Evolutionary conservation across 2,113 vertebrate genomes (phyloP), one percentile per base, ranked within the genome.

Genomic region (Callochromis pleurospilus): DNA sequence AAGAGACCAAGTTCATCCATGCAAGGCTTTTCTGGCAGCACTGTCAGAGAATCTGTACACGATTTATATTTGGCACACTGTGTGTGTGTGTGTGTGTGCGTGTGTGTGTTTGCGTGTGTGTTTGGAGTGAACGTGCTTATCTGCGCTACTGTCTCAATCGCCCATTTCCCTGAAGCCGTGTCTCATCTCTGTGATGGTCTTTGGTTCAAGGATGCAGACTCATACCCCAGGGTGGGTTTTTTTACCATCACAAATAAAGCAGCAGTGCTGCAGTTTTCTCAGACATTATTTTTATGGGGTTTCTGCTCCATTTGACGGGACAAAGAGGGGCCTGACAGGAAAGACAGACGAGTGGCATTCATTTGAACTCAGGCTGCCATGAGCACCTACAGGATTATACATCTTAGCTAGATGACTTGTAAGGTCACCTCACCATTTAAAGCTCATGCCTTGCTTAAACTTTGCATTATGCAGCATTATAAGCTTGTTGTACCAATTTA

Each of bases 121-220:
- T 81, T 45, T 62, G 45, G 31, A 14, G 85, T 2, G 11, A 55
- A 79, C 56, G 49, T 56, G 79, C 60, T 45, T 80, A 51, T 84
- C 51, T 85, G 54, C 77, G 75, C 88, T 75, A 70, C 83, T 83
- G 65, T 87, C 86, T 89, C 89, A 80, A 86, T 80, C 65, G 81
- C 51, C 87, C 56, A 90, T 94, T 91, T 91, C 81, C 84, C 82
- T 26, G 55, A 91, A 86, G 85, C 88, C 33, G 62, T 93, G 90
- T 93, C 62, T 92, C 84, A 92, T 91, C 81, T 86, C 21, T 49
- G 40, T 83, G 86, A 92, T 81, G 56, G 65, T 83, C 31, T 81
- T 83, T 83, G 84, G 81, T 91, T 89, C 87, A 92, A 92, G 92
- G 92, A 88, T 92, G 53, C 85, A 31, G 79, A 21, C 90, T 90